Evolutionary conservation across 2,797 vertebrate species (phyloP), one percentile per base, ranked within the genome.

Genomic region (Moxostoma hubbsi): DNA sequence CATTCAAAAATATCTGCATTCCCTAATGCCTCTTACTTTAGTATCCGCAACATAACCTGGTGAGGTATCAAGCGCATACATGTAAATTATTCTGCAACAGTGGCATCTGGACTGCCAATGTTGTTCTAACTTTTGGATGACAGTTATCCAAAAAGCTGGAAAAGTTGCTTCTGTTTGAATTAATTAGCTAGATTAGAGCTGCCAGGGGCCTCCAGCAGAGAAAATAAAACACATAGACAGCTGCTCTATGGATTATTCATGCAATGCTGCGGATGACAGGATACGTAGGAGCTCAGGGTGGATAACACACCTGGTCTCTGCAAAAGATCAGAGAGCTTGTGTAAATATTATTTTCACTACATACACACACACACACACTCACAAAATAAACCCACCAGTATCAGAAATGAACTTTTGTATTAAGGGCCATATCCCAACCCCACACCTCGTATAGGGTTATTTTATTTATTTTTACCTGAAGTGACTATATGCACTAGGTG

Each of bases 191-290:
- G 65, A 82, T 79, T 79, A 78, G 51, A 79, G 65, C 64, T 81
- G 77, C 76, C 79, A 78, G 55, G 36, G 59, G 71, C 54, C 68
- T 79, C 57, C 65, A 82, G 58, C 43, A 80, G 71, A 83, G 73
- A 58, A 81, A 64, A 18, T 53, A 84, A 51, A 77, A 63, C 53
- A 64, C 71, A 73, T 50, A 82, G 73, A 78, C 84, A 88, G 73
- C 81, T 82, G 73, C 75, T 76, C 68, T 55, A 81, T 87, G 82
- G 69, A 81, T 85, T 85, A 88, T 89, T 67, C 80, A 88, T 84
- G 81, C 9, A 47, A 63, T 73, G 55, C 67, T 73, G 49, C 43
- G 66, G 79, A 81, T 68, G 75, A 83, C 65, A 50, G 77, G 51
- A 86, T 81, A 65, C 53, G 36, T 75, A 75, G 16, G 53, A 79